Base-by-base conservation (phyloP, 2,797 vertebrate species). In the Fistularia tabacaria region DNA sequence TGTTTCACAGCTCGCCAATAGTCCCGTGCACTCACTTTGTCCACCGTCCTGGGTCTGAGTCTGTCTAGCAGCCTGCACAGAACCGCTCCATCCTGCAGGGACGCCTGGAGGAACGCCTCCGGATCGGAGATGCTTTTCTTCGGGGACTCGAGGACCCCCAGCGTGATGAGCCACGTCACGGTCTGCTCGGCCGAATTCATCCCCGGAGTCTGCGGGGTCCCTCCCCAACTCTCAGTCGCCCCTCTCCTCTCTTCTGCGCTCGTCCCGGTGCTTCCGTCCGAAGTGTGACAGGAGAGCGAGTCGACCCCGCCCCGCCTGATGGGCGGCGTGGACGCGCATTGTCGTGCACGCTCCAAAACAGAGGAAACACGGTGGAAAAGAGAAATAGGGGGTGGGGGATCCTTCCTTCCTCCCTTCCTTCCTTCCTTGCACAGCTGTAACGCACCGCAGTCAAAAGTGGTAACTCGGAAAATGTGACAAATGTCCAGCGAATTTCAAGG, bases 151-250 rank as follows among this genome's bases (percentile, higher is more conserved):
- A 98, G 86, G 76, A 98, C 95, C 65, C 95, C 95, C 62, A 98
- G 83, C 37, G 95, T 91, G 13, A 98, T 98, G 55, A 98, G 93
- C 95, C 95, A 98, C 66, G 95, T 98, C 66, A 98, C 95, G 74
- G 95, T 98, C 85, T 96, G 95, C 70, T 98, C 95, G 1, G 94
- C 93, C 2, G 94, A 93, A 92, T 92, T 97, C 95, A 92, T 92
- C 58, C 42, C 74, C 69, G 57, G 6, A 46, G 0, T 56, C 8
- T 10, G 11, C 37, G 37, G 14, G 38, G 13, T 40, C 51, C 55
- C 39, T 25, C 25, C 25, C 25, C 25, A 5, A 5, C 25, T 25
- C 2, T 25, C 25, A 5, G 25, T 25, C 25, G 25, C 2, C 25
- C 25, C 25, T 25, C 25, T 25, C 25, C 25, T 25, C 25, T 25